Evolutionary conservation across 2,113 vertebrate species (phyloP), one percentile per base, ranked within the genome.

Genomic region (Apeltes quadracus): DNA sequence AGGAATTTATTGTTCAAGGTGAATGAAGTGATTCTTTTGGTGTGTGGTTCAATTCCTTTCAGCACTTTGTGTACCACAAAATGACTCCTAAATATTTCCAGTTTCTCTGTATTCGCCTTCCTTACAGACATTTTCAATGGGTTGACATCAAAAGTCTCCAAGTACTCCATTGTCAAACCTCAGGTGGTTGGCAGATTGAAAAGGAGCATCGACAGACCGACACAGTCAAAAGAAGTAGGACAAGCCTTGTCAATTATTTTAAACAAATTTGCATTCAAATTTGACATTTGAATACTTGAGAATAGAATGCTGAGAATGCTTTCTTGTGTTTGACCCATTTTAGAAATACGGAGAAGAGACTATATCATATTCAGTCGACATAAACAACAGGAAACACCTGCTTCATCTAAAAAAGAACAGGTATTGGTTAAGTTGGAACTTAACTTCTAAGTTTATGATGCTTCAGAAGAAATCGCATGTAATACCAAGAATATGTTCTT

Each of bases 341-440:
- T 41, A 89, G 87, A 56, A 67, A 61, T 34, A 76, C 62, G 39
- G 7, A 41, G 74, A 90, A 0, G 90, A 92, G 1, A 71, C 22
- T 2, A 1, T 92, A n/a, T 86, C 79, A 2, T 94, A 92, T 73
- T 70, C 59, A 2, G 38, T 94, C 7, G 56, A 23, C 7, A 92
- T 94, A n/a, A 86, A 92, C 53, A 62, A 87, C 70, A 84, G 36
- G 32, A 64, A 59, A 11, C 90, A 87, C 23, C 0, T 88, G 5
- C 27, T 94, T 39, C 88, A 90, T 51, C 79, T 94, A 11, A 75
- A 87, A 64, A 86, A 68, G 32, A 94, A 94, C 89, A 92, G 71
- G 94, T 94, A 79, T 20, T 18, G 4, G 6, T 2, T 18, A 1
- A 63, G 13, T 32, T 14, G 6, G 1, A 13, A 36, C 29, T 59